Conservation (phyloP, 2,888 invertebrate species). For the Thelaira solivaga region DNA sequence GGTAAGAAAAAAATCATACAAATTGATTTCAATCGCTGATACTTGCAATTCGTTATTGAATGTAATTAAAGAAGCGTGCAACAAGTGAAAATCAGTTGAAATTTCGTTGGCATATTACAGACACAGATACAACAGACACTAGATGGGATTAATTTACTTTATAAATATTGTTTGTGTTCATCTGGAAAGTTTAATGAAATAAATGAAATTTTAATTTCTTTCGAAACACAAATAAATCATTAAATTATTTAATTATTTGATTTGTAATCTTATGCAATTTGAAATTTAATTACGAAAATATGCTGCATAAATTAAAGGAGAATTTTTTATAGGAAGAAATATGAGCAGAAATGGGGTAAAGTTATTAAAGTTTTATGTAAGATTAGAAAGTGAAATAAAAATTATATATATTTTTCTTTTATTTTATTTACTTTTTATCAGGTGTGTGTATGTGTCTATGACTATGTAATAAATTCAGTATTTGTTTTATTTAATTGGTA, state of each 20-base stretch:
- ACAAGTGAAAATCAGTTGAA: conserved; percentile 50
- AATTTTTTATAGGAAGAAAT: neutral
- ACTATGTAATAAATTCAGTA: too few relatives aligned
- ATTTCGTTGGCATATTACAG: neutral
- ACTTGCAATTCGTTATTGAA: conserved; percentile 32
- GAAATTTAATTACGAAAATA: conserved; percentile 1
- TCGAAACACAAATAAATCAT: neutral
- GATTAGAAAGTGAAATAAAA: neutral
- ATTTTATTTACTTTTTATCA: too few relatives aligned
- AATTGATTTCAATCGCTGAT: conserved; percentile 5
- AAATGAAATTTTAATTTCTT: conserved; percentile 9
- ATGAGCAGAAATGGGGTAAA: neutral
- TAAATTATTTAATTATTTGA: conserved; percentile 48
- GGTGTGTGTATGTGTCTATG: too few relatives aligned
- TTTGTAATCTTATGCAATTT: conserved; percentile 29
- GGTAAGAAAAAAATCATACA: conserved; percentile 15
- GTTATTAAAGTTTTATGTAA: neutral
- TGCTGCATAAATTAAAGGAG: neutral
- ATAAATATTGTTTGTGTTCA: neutral
- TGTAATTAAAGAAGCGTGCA: conserved; percentile 53
- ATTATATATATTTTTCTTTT: too few relatives aligned
- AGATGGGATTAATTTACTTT: too few relatives aligned
- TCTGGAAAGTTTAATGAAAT: conserved; percentile 27
- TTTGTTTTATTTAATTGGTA: too few relatives aligned
- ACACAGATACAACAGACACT: too few relatives aligned